A percentile compares a stretch with the other conserved stretches of the same genome.
These are phyloP conservation scores for Agrilus planipennis DNA, from an alignment of 1,140 invertebrate genomes.

Conservation along the genomic window DNA sequence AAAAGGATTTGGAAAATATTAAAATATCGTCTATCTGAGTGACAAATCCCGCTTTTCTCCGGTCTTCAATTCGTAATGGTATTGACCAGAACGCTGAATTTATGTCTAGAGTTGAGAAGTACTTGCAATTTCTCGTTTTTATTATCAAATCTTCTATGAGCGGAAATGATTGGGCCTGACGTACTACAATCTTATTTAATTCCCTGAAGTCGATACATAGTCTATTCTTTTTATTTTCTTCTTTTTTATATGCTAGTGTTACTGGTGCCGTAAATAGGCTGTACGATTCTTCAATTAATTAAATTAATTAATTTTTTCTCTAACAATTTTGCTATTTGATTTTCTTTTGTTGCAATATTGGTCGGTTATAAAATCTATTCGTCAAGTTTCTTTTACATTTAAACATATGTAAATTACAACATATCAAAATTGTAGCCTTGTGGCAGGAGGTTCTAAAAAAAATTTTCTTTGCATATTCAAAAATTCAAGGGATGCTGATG, in stretches of 20 bases:
- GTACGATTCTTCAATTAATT: constrained; percentile 30
- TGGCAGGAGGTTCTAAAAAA: no score
- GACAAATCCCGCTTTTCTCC: constrained; percentile 2
- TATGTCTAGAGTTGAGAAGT: constrained; percentile 27
- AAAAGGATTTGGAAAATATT: constrained; percentile 27
- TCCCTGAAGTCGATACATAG: constrained; percentile 23
- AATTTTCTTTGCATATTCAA: no score
- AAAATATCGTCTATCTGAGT: constrained; percentile 26
- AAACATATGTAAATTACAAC: no score
- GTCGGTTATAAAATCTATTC: no score
- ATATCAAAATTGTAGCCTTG: no score
- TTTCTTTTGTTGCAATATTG: no score
- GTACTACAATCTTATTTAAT: constrained; percentile 28
- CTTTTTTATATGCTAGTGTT: constrained; percentile 28
- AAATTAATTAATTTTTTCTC: constrained; percentile 24
- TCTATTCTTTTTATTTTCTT: constrained; percentile 18
- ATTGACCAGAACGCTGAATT: constrained; percentile 34
- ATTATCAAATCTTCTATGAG: constrained; percentile 25
- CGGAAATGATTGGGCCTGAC: constrained; percentile 23
- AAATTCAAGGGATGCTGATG: no score
- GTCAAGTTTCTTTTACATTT: no score
- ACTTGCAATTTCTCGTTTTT: constrained; percentile 27
- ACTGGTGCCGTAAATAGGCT: constrained; percentile 30
- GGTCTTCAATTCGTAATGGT: constrained; percentile 7
- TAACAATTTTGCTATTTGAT: constrained; percentile 25